These are phyloP conservation scores for Sardina pilchardus DNA, from an alignment of 2,113 vertebrate genomes.

Conservation along the genomic window DNA sequence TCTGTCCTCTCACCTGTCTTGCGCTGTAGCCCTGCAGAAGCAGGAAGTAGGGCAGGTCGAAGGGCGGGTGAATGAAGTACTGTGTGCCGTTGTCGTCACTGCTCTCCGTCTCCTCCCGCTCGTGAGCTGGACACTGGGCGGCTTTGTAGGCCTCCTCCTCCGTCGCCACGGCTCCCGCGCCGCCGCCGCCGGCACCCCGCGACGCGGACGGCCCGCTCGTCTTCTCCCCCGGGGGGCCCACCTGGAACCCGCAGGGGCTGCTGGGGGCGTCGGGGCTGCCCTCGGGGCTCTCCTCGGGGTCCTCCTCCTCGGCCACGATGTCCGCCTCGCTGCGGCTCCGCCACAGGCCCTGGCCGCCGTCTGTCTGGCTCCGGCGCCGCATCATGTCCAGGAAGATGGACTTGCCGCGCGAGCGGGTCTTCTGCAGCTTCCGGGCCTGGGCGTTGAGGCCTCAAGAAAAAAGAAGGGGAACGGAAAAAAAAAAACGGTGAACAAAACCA, in stretches of 20 bases:
- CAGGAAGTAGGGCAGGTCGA: constrained; percentile 78
- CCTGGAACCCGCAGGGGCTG: neutral
- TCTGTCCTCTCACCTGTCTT: constrained; percentile 68
- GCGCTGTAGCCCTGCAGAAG: constrained; percentile 73
- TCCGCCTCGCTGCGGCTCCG: constrained; percentile 74
- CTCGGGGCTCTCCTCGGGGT: constrained; percentile 51
- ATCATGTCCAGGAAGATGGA: constrained; percentile 62
- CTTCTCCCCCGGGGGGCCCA: neutral
- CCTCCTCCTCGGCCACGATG: constrained; percentile 54
- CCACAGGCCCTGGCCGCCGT: constrained; percentile 57
- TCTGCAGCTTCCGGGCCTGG: constrained; percentile 81
- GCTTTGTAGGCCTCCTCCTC: constrained; percentile 42
- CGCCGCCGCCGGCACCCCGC: constrained; percentile 17
- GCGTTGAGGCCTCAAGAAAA: constrained; percentile 73
- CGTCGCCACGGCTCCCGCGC: neutral
- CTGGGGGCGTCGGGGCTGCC: constrained; percentile 38
- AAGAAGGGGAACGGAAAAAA: constrained; percentile 21
- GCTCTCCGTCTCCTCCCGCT: constrained; percentile 77
- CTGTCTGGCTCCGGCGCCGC: neutral
- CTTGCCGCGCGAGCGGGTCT: constrained; percentile 74
- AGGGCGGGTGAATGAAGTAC: constrained; percentile 78
- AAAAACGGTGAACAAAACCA: neutral
- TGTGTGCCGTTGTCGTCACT: constrained; percentile 73
- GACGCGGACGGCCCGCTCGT: constrained; percentile 40
- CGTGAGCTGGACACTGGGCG: constrained; percentile 40